A percentile compares a stretch with the other conserved stretches of the same genome.
Evolutionary conservation across 1,140 invertebrate species (phyloP).

Genomic region (Phthorimaea operculella): DNA sequence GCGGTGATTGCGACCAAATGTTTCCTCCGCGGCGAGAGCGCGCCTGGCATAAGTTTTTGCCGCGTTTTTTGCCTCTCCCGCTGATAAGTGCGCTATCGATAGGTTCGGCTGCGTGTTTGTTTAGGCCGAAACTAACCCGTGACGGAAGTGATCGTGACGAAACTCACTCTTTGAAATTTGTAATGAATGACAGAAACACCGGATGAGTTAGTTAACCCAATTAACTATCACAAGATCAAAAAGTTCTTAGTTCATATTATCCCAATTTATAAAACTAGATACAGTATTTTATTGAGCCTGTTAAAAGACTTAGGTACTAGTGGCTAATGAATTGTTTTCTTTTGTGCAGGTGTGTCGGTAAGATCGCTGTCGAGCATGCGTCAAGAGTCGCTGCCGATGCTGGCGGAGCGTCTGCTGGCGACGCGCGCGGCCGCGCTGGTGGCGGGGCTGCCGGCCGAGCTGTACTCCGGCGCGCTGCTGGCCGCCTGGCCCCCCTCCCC

Average conservation of each 20-base stretch:
- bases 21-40: constrained; percentile 46
- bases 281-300: too few relatives aligned
- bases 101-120: constrained; percentile 51
- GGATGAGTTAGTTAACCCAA: too few relatives aligned
- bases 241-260: too few relatives aligned
- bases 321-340: neutral
- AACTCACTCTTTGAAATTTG: neutral
- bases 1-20: constrained; percentile 64
- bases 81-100: constrained; percentile 66
- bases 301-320: too few relatives aligned
- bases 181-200: neutral
- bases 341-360: constrained; percentile 60
- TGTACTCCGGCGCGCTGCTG: constrained; percentile 62
- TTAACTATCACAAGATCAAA: too few relatives aligned
- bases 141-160: constrained; percentile 38
- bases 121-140: constrained; percentile 49
- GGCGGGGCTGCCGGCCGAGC: constrained; percentile 56
- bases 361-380: constrained; percentile 62
- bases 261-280: too few relatives aligned
- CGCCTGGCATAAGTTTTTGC: constrained; percentile 52
- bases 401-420: constrained; percentile 60
- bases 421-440: constrained; percentile 60
- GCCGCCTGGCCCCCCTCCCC: constrained; percentile 60
- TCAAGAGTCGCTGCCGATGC: constrained; percentile 58
- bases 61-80: constrained; percentile 46